Evolutionary conservation across 2,888 invertebrate species (phyloP), one percentile per base, ranked within the genome.

Genomic region (Schrankia costaestrigalis): DNA sequence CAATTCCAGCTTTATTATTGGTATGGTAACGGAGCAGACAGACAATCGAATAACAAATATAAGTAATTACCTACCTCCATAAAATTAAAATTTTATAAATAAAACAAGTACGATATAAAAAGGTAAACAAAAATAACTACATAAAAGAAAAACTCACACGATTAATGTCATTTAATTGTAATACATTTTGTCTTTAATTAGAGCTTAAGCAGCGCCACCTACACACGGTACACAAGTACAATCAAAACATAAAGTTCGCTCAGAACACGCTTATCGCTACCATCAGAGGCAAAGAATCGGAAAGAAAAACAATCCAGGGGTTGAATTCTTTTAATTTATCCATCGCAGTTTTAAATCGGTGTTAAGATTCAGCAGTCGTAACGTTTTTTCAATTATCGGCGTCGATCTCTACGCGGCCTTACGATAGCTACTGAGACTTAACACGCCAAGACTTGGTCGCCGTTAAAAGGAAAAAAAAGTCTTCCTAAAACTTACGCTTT

Each of bases 291-390:
- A 56, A 63, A 63, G 71, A 71, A 73, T 71, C 70, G 63, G 68
- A 71, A 68, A 72, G 73, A 75, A 75, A 79, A 80, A 82, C 78
- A 81, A 82, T 78, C 59, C 59, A 43, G 54, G 63, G 66, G 58
- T 68, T 64, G 75, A 60, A 77, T 78, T 80, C 81, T 76, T 83
- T 85, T 85, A 84, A 85, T 84, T 84, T 84, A 84, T 80, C 80
- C 78, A 69, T 77, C 71, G 73, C 72, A 72, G 77, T 80, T 83
- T 83, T 80, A 82, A 83, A 84, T 79, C 82, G 78, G 77, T 81
- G 84, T 84, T 85, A 80, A 78, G 78, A 82, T 79, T 80, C 81
- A 77, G 67, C 69, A 70, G 74, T 79, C 78, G 80, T 72, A 77
- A 77, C 71, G 73, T 78, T 81, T 77, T 76, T 80, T 79, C 76